Evolutionary conservation across 2,113 vertebrate species (phyloP), one percentile per base, ranked within the genome.

Genomic region (Plotosus lineatus): DNA sequence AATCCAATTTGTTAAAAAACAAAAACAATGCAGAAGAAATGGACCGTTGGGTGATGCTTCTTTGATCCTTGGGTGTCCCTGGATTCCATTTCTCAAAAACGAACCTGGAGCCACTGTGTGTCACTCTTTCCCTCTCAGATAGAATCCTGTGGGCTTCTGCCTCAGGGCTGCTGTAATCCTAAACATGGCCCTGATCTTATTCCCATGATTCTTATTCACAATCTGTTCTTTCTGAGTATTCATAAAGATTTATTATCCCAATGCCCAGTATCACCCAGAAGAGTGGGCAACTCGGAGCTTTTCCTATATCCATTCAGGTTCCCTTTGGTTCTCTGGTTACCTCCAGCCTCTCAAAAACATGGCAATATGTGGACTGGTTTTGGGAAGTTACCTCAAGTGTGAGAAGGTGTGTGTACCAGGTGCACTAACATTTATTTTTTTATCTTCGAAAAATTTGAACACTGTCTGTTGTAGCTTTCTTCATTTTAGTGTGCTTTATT

Each of bases 301-400:
- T 23, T 6, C 50, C 7, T 21, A n/a, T n/a, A n/a, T n/a, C 44
- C 44, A 46, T 46, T 46, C 12, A 46, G 1, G 4, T 46, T 46
- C 12, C 44, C 44, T 46, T n/a, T n/a, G n/a, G n/a, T n/a, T n/a
- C n/a, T n/a, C n/a, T n/a, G n/a, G n/a, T n/a, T n/a, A n/a, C 44
- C 44, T 46, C 44, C 7, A 46, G 44, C 44, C 12, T 12, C 1
- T 12, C 12, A 46, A 9, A 9, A 46, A 46, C 44, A 7, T 46
- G 44, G 1, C 44, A 46, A 46, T 9, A 9, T 46, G 44, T 46
- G 44, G 44, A 28, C 17, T 19, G 40, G 11, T 17, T 14, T 19
- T 15, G 2, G 33, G 42, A 44, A 42, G 68, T 48, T n/a, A n/a
- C n/a, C n/a, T n/a, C n/a, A n/a, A n/a, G n/a, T 79, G 50, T 81